These are phyloP conservation scores for Coreoperca whiteheadi DNA, from an alignment of 2,113 vertebrate species.

Conservation along the genomic window DNA sequence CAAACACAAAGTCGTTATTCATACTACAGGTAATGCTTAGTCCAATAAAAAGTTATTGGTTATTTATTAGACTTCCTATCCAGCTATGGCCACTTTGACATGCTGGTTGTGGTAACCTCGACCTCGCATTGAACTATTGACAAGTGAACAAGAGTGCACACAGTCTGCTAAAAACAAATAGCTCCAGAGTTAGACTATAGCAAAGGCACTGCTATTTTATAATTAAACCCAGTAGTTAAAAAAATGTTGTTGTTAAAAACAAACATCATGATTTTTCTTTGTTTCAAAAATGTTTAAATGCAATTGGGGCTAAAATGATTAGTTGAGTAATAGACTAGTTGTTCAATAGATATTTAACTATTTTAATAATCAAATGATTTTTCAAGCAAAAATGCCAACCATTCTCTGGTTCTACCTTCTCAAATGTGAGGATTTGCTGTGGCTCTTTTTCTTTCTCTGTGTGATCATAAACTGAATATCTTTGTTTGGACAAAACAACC, in stretches of 20 bases:
- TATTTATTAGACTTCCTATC: constrained; percentile 22
- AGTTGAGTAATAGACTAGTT: not conserved
- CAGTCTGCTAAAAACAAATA: not conserved
- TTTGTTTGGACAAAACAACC: not conserved
- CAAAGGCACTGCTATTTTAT: not conserved
- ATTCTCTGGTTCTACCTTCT: not conserved
- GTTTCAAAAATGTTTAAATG: not conserved
- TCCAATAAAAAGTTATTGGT: constrained; percentile 24
- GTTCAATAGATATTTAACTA: not conserved
- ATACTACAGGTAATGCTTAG: not conserved
- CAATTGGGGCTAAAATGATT: not conserved
- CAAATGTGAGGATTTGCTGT: not conserved
- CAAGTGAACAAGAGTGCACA: not conserved
- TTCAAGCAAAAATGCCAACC: not conserved
- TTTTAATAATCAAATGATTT: not conserved
- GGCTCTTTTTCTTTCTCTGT: not conserved
- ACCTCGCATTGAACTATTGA: constrained; percentile 26
- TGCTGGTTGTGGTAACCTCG: not conserved
- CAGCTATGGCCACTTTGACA: not conserved
- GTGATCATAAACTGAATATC: not conserved
- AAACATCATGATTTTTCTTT: not conserved
- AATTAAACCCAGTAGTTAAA: not conserved
- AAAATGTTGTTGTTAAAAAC: not conserved
- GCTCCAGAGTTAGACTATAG: not conserved
- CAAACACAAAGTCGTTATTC: not conserved